phyloP scores from a whole-genome alignment of 1,140 invertebrate genomes.

The Adoxophyes honmai region DNA sequence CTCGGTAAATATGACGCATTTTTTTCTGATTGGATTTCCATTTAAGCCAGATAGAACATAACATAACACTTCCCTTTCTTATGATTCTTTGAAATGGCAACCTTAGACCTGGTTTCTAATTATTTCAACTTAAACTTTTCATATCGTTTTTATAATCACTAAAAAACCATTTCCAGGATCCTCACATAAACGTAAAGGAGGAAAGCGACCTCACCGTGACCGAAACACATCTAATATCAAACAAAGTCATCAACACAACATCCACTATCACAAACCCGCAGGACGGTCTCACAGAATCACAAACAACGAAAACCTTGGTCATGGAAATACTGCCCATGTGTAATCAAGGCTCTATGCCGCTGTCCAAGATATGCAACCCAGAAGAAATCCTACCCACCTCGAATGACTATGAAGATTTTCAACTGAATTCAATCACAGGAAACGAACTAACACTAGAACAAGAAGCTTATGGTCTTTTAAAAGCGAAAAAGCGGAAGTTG shows the following conservation, averaged over 20 bases:
- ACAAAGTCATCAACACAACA: slow-evolving; percentile 61
- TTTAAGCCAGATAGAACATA: too few relatives aligned
- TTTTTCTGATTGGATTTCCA: too few relatives aligned
- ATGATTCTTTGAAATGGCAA: too few relatives aligned
- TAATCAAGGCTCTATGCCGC: slow-evolving; percentile 22
- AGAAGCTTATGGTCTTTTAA: slow-evolving; percentile 58
- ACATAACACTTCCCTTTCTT: too few relatives aligned
- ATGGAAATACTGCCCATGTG: slow-evolving; percentile 62
- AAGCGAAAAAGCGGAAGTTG: slow-evolving; percentile 36
- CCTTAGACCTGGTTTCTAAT: too few relatives aligned
- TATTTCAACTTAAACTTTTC: too few relatives aligned
- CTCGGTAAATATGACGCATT: too few relatives aligned
- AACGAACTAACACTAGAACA: slow-evolving; percentile 61
- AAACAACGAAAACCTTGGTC: slow-evolving; percentile 57
- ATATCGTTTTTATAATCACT: too few relatives aligned
- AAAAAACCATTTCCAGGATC: slow-evolving; percentile 26
- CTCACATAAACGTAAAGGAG: slow-evolving; percentile 40
- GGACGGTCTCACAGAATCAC: slow-evolving; percentile 44
- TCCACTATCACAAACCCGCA: slow-evolving; percentile 50
- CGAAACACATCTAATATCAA: slow-evolving; percentile 64
- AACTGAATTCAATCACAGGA: slow-evolving; percentile 66
- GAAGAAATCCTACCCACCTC: slow-evolving; percentile 60
- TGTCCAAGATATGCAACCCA: slow-evolving; percentile 44
- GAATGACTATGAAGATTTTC: slow-evolving; percentile 48
- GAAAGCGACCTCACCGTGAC: slow-evolving; percentile 54